phyloP scores from a whole-genome alignment of 2,113 vertebrate genomes.

The Engraulis encrasicolus region DNA sequence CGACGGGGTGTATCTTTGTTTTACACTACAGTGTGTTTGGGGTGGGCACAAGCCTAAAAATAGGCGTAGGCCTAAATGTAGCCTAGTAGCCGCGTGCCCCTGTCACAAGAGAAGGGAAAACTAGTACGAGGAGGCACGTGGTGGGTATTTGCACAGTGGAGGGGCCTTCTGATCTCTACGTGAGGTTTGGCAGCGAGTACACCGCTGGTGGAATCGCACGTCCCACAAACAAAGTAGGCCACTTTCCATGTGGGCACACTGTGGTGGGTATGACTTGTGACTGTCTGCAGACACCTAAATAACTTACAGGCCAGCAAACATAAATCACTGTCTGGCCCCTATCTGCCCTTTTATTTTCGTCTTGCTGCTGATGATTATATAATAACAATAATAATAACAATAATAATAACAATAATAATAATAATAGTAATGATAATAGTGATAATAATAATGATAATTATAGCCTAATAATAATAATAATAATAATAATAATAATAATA shows the following conservation, averaged over 20 bases:
- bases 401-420: too few relatives aligned
- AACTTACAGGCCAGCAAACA: background rate
- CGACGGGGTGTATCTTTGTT: too few relatives aligned
- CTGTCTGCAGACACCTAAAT: background rate
- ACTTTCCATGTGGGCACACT: conserved; percentile 30
- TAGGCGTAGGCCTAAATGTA: background rate
- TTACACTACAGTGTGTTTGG: too few relatives aligned
- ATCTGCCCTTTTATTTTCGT: background rate
- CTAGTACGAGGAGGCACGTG: background rate
- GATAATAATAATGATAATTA: too few relatives aligned
- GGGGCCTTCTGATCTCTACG: conserved; percentile 28
- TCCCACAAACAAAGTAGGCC: background rate
- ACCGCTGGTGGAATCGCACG: conserved; percentile 25
- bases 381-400: too few relatives aligned
- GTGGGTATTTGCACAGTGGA: conserved; percentile 5
- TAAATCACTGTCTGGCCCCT: background rate
- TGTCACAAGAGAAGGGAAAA: conserved; percentile 20
- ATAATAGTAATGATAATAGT: too few relatives aligned
- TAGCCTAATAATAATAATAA: too few relatives aligned
- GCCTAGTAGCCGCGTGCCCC: background rate
- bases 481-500: too few relatives aligned
- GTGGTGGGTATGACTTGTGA: conserved; percentile 32
- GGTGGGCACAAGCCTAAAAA: conserved; percentile 10
- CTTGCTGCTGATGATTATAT: background rate
- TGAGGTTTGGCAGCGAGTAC: conserved; percentile 15